Evolutionary conservation across 2,797 vertebrate species (phyloP).

Genomic region (Florisuga fusca): DNA sequence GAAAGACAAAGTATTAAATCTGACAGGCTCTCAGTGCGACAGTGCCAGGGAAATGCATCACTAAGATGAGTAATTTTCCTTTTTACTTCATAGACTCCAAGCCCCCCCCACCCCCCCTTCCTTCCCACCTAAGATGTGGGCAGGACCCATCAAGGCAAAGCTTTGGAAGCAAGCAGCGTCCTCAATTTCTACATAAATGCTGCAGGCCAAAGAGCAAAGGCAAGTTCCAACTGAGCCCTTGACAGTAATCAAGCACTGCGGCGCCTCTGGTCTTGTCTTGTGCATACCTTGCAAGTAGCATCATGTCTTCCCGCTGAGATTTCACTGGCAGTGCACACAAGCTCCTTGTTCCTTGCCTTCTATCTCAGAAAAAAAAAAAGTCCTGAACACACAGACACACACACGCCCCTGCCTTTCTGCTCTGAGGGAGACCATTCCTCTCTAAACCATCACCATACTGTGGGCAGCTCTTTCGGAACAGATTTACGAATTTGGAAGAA

Average conservation of each 20-base stretch:
- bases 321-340: constrained; percentile 82
- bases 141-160: constrained; percentile 90
- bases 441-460: background rate
- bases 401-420: background rate
- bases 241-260: constrained; percentile 90
- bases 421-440: background rate
- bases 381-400: background rate
- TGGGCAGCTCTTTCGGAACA: constrained; percentile 2
- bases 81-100: constrained; percentile 80
- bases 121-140: constrained; percentile 81
- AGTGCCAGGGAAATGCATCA: constrained; percentile 81
- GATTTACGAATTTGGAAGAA: background rate
- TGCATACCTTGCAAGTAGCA: constrained; percentile 95
- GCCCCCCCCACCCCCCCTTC: background rate
- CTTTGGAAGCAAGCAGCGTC: constrained; percentile 83
- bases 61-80: constrained; percentile 84
- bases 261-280: constrained; percentile 99
- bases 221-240: constrained; percentile 92
- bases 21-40: constrained; percentile 72
- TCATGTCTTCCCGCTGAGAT: constrained; percentile 90
- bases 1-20: constrained; percentile 65
- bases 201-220: constrained; percentile 90
- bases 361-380: constrained; percentile 50
- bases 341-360: constrained; percentile 59
- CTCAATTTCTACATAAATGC: constrained; percentile 88